Percentiles rank a stretch among this genome's conserved stretches.
Conservation (phyloP, 2,797 vertebrate species). For the Hypotaenidia okinawae region DNA sequence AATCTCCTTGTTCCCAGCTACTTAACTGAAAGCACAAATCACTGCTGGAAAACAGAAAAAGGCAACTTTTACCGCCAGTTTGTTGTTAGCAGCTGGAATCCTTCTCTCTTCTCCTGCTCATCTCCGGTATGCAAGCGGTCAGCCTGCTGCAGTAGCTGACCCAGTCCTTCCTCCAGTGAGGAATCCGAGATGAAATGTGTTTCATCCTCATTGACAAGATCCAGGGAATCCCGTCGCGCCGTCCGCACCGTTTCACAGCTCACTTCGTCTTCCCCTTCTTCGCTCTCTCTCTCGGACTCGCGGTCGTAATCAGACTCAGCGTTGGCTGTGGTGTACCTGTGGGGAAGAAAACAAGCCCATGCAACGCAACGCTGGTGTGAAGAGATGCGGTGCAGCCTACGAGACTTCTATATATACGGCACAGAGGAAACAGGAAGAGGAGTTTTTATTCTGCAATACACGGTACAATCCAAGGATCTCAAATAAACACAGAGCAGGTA, state of each 20-base stretch:
- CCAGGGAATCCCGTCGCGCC: slow-evolving; percentile 79
- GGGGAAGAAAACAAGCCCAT: too few relatives aligned
- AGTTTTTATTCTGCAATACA: background rate
- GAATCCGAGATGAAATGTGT: background rate
- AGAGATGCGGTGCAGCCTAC: background rate
- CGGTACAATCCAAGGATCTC: fast-evolving
- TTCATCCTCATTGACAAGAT: slow-evolving; percentile 74
- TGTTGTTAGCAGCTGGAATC: slow-evolving; percentile 89
- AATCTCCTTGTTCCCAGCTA: background rate
- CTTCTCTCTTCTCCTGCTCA: slow-evolving; percentile 80
- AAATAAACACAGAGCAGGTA: fast-evolving
- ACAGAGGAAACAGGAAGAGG: background rate
- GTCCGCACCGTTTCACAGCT: slow-evolving; percentile 90
- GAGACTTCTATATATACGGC: fast-evolving
- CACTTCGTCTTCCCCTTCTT: slow-evolving; percentile 83
- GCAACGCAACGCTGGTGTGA: fast-evolving
- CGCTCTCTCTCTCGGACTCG: slow-evolving; percentile 83
- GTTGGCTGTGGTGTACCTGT: slow-evolving; percentile 91
- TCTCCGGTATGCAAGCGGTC: slow-evolving; percentile 86
- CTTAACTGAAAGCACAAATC: background rate
- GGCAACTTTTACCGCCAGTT: slow-evolving; percentile 80
- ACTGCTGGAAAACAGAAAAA: background rate
- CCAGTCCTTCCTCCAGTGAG: slow-evolving; percentile 79
- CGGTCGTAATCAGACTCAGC: slow-evolving; percentile 92
- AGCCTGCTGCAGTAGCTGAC: slow-evolving; percentile 85